Evolutionary conservation across 2,888 invertebrate species (phyloP), one percentile per base, ranked within the genome.

Genomic region (Brachyptera risi): DNA sequence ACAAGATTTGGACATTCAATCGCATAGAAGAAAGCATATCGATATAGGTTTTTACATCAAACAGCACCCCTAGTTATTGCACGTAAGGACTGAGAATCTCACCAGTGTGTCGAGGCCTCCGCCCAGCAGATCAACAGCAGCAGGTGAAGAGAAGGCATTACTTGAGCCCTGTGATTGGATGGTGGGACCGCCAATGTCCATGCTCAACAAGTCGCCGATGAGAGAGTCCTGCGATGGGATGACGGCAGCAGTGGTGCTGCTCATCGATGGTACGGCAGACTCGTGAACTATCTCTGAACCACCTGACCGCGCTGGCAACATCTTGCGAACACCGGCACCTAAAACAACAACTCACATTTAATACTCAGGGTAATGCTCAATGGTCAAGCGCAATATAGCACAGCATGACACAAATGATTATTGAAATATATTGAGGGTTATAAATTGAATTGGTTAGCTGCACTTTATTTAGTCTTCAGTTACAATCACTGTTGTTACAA

Each of bases 171-270:
- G 47, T 13, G 47, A 3, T n/a, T 17, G 21, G 23, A 66, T 65
- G 42, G 67, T 50, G 7, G 79, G 78, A 0, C 78, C 76, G 70
- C 91, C 91, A 65, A 99, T 88, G 76, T 99, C 98, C 91, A 99
- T 94, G 24, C 94, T 94, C 60, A 99, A 80, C 59, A 99, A 81
- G 78, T 99, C 99, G 0, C 96, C 98, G 73, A 99, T 96, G 23
- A 99, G 81, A 0, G 94, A 95, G 73, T 98, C 98, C 78, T 95
- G 87, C 11, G 81, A 79, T 13, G 86, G 86, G 68, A 87, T 87
- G 11, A 87, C 85, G 63, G 76, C 74, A 7, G 78, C 76, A 49
- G 74, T 73, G 19, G 67, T 68, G 7, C 60, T 63, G 24, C 21
- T 9, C 21, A 24, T 15, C 15, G 58, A 44, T 21, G 21, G 9